phyloP scores from a whole-genome alignment of 2,113 vertebrate genomes.

The Pomatorhinus ruficollis region DNA sequence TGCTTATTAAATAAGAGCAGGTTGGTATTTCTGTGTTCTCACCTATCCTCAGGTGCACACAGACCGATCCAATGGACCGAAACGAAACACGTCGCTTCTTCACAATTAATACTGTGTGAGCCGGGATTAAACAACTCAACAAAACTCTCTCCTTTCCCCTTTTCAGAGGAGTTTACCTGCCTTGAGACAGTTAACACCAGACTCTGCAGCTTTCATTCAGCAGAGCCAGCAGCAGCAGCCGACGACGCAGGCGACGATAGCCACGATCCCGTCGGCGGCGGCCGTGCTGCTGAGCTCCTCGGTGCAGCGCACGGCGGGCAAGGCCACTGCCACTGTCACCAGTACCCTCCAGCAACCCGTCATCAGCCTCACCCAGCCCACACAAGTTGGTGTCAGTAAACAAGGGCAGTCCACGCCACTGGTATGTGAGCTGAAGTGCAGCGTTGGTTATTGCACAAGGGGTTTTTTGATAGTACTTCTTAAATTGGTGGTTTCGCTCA shows the following conservation, averaged over 20 bases:
- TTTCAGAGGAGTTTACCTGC: constrained; percentile 95
- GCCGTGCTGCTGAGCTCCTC: constrained; percentile 82
- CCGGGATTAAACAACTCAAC: background rate
- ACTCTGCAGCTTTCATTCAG: constrained; percentile 94
- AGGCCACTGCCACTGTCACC: constrained; percentile 79
- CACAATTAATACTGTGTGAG: background rate
- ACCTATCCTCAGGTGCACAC: background rate
- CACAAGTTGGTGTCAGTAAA: constrained; percentile 81
- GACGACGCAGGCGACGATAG: constrained; percentile 80
- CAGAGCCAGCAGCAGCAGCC: constrained; percentile 91
- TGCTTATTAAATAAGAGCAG: background rate
- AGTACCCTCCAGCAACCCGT: constrained; percentile 88
- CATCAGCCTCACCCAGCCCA: constrained; percentile 86
- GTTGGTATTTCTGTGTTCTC: background rate
- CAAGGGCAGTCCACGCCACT: constrained; percentile 79
- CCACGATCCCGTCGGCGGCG: constrained; percentile 82
- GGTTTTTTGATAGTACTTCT: background rate
- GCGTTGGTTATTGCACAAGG: background rate
- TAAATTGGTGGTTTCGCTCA: background rate
- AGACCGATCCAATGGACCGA: background rate
- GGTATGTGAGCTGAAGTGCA: constrained; percentile 69
- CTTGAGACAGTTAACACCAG: constrained; percentile 94
- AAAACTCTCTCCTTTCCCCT: background rate
- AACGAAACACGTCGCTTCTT: fast-evolving
- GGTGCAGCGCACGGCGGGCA: constrained; percentile 78